Percentiles rank a stretch among this genome's conserved stretches.
Conservation (phyloP, 2,113 vertebrate genomes). For the Silurus asotus region DNA sequence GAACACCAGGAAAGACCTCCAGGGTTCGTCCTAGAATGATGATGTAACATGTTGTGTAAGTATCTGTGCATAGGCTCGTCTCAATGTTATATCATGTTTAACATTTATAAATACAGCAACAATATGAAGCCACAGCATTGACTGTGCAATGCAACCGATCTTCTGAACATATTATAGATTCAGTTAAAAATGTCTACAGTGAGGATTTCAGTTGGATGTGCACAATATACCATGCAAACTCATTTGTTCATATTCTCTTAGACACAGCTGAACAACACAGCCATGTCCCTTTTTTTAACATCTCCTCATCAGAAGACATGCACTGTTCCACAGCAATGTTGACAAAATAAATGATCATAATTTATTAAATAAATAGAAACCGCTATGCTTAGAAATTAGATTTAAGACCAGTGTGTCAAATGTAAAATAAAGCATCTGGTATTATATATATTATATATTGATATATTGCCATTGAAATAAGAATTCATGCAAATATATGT, state of each 20-base stretch:
- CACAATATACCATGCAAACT: conserved; percentile 41
- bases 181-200: conserved; percentile 11
- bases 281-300: neutral
- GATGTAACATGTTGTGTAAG: conserved; percentile 44
- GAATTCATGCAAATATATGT: conserved; percentile 23
- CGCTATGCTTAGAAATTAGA: neutral
- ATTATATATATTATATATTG: conserved; percentile 5
- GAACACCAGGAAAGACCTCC: conserved; percentile 33
- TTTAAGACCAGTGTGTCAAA: conserved; percentile 25
- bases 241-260: neutral
- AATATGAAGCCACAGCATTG: conserved; percentile 11
- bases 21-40: conserved; percentile 26
- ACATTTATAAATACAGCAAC: conserved; percentile 37
- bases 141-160: neutral
- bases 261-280: conserved; percentile 13
- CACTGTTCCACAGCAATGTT: neutral
- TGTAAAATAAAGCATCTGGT: conserved; percentile 30
- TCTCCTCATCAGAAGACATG: conserved; percentile 14
- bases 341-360: conserved; percentile 12
- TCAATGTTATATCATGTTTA: conserved; percentile 24
- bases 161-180: conserved; percentile 28
- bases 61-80: conserved; percentile 41
- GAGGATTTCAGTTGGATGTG: neutral
- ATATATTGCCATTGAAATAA: conserved; percentile 2
- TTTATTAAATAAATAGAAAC: conserved; percentile 37